These are phyloP conservation scores for Chrysaora quinquecirrha DNA, from an alignment of 30 jellyfish, hydroid and myxozoan species.

Conservation along the genomic window DNA sequence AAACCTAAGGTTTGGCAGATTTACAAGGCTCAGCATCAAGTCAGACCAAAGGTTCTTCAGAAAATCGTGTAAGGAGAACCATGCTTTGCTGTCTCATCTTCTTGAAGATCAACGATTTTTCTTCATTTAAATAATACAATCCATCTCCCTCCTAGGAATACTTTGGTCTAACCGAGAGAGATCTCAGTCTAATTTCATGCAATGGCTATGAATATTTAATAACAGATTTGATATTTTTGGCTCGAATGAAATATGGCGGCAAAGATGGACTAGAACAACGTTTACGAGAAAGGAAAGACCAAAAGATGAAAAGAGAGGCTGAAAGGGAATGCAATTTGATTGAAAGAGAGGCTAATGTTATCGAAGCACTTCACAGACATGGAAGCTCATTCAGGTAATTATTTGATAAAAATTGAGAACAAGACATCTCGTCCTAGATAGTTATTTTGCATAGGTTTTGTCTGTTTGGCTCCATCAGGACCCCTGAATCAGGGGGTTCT, in stretches of 20 bases:
- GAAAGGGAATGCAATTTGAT: slow-evolving; percentile 58
- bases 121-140: no score
- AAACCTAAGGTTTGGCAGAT: no score
- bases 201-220: slow-evolving; percentile 58
- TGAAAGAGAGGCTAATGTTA: slow-evolving; percentile 45
- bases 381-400: slow-evolving; percentile 53
- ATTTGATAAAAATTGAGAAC: no score
- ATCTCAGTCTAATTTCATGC: slow-evolving; percentile 49
- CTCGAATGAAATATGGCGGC: slow-evolving; percentile 72
- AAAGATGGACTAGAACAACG: slow-evolving; percentile 67
- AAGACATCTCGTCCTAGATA: no score
- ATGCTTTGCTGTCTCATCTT: no score
- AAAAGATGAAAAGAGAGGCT: slow-evolving; percentile 62
- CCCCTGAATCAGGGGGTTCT: no score
- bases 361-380: slow-evolving; percentile 32
- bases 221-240: slow-evolving; percentile 63
- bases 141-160: slow-evolving; percentile 62
- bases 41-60: no score
- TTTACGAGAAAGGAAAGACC: slow-evolving; percentile 35
- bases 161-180: slow-evolving; percentile 69
- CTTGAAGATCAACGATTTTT: no score
- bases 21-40: no score
- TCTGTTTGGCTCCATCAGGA: no score
- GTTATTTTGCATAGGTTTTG: no score
- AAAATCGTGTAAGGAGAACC: no score